Conservation (phyloP, 1,140 invertebrate genomes). For the Solenopsis fugax region DNA sequence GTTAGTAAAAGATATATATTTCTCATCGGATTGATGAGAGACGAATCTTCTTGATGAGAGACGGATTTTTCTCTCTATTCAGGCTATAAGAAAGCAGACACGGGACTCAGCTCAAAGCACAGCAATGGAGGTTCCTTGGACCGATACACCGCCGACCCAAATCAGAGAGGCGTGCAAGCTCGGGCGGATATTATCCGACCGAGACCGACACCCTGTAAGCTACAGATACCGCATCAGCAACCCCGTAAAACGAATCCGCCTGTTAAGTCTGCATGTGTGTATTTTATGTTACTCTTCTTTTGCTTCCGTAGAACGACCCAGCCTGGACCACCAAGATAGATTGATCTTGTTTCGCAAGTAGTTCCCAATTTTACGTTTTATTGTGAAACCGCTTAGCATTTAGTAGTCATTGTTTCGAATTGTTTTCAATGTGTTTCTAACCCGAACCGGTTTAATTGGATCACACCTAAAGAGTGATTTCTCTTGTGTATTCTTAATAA, state of each 20-base stretch:
- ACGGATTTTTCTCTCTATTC: constrained; percentile 78
- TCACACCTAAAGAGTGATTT: background rate
- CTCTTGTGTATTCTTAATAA: background rate
- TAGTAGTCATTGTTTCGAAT: background rate
- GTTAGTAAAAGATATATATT: background rate
- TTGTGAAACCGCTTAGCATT: constrained; percentile 18
- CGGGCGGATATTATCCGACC: constrained; percentile 91
- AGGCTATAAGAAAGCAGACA: constrained; percentile 90
- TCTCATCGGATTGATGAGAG: constrained; percentile 15
- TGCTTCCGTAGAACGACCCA: constrained; percentile 5
- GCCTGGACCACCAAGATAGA: constrained; percentile 21
- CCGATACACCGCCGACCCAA: constrained; percentile 92
- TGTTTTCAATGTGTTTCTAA: constrained; percentile 50
- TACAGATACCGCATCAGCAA: constrained; percentile 82
- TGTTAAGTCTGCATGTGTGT: constrained; percentile 86
- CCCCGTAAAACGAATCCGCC: constrained; percentile 84
- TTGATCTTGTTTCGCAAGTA: constrained; percentile 40
- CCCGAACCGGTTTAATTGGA: background rate
- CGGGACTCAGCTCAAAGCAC: constrained; percentile 88
- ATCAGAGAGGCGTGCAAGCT: constrained; percentile 89
- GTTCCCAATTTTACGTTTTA: constrained; percentile 25
- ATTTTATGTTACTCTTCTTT: constrained; percentile 77
- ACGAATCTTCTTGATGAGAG: constrained; percentile 16
- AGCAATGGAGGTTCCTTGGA: constrained; percentile 91
- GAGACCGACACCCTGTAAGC: constrained; percentile 90